Evolutionary conservation across 1,140 invertebrate genomes (phyloP), one percentile per base, ranked within the genome.

Genomic region (Saccostrea cuccullata): DNA sequence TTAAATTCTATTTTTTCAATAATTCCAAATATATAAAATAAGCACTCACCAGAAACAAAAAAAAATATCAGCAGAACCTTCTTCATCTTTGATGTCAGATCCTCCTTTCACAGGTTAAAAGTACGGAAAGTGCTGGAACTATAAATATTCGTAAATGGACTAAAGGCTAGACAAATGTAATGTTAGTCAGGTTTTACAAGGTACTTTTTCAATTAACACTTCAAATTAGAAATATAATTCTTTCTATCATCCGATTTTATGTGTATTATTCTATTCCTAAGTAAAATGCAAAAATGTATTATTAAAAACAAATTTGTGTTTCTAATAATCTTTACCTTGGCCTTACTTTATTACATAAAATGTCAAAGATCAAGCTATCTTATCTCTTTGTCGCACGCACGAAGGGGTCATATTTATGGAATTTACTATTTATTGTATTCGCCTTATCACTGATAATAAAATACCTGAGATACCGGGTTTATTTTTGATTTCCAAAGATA

Each of bases 341-440:
- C 70, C 70, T 77, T 15, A 30, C 13, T 30, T 9, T 30, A 77
- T 77, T 77, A 77, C 13, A 77, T 0, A 77, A 77, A 36, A 77
- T 77, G 70, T 77, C 70, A 77, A 30, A 77, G 70, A 77, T 77
- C 70, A 30, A 5, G 70, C 70, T 47, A 47, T 9, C 47, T 77
- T 77, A 77, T 77, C 70, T 77, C 70, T 67, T 67, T 77, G 70
- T 77, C 26, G 70, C 6, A 30, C 26, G 70, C 11, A 77, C 70
- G 70, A 36, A 77, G 23, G 30, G 70, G 23, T 77, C 70, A 30
- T 36, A 77, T 77, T 77, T 77, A 36, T 77, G 70, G 23, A 77
- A 77, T 26, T 77, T 36, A 26, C 30, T 73, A n/a, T 20, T 20
- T n/a, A 20, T 2, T 64, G 5, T 20, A 64, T 6, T 64, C 15